Conservation (phyloP, 2,113 vertebrate species). For the Oreocharis arfaki region DNA sequence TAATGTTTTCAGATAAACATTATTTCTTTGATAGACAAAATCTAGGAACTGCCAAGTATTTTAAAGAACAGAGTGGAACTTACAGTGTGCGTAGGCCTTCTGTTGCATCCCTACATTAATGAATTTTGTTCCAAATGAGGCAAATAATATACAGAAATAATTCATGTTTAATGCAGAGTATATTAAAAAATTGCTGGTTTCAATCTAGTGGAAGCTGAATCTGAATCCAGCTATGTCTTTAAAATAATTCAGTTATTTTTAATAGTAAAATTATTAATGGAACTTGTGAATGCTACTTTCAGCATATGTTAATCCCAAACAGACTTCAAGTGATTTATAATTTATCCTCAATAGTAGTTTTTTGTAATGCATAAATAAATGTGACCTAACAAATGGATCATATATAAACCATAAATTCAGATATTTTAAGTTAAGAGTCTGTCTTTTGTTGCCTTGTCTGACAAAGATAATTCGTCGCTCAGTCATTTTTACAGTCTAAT, state of each 20-base stretch:
- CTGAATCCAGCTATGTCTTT: neutral
- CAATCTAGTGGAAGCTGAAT: neutral
- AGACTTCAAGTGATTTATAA: neutral
- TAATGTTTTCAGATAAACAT: neutral
- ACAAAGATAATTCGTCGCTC: conserved; percentile 10
- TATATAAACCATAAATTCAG: conserved; percentile 21
- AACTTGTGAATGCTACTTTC: neutral
- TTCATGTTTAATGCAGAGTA: neutral
- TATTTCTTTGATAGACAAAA: neutral
- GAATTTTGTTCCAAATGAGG: neutral
- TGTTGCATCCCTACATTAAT: neutral
- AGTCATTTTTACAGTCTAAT: conserved; percentile 17
- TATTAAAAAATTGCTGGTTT: neutral
- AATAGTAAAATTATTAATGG: conserved; percentile 25
- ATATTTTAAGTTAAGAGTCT: conserved; percentile 12
- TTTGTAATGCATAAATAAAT: conserved; percentile 22
- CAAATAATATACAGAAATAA: neutral
- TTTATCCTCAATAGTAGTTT: neutral
- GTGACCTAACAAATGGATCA: conserved; percentile 5
- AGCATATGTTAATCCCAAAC: neutral
- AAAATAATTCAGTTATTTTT: conserved; percentile 22
- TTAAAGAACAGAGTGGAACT: neutral
- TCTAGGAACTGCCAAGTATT: neutral
- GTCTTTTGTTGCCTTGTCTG: conserved; percentile 17
- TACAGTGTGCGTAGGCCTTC: rapidly evolving